A percentile compares a stretch with the other conserved stretches of the same genome.
These are phyloP conservation scores for Haliclona indistincta DNA, from an alignment of 37 sponge, comb jelly and placozoan genomes.

Conservation along the genomic window DNA sequence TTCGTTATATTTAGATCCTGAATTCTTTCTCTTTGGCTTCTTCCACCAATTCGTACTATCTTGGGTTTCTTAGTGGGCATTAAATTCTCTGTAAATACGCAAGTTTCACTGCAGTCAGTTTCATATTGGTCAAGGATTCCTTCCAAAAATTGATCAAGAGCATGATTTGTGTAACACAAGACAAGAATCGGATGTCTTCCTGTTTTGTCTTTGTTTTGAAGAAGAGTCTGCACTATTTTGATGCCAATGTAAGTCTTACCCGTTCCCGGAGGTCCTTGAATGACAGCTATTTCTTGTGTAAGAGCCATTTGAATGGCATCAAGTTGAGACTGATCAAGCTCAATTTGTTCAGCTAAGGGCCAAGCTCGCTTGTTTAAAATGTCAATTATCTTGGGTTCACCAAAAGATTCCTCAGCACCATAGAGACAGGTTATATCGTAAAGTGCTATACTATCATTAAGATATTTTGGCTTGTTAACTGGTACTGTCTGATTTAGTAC, in stretches of 20 bases:
- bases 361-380: constrained; percentile 25
- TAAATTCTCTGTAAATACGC: too few species aligned
- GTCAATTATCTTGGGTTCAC: too few species aligned
- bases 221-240: constrained; percentile 76
- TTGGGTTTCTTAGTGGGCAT: constrained; percentile 1
- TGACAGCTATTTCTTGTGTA: constrained; percentile 83
- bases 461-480: constrained; percentile 39
- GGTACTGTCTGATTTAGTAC: constrained; percentile 38
- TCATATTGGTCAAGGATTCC: constrained; percentile 20
- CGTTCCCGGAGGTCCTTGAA: constrained; percentile 98
- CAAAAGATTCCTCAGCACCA: constrained; percentile 14
- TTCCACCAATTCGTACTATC: constrained; percentile 83
- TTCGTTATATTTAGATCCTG: constrained; percentile 25
- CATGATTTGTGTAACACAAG: constrained; percentile 94
- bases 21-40: constrained; percentile 70
- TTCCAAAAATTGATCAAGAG: constrained; percentile 93
- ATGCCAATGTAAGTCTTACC: constrained; percentile 95
- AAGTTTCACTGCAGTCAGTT: too few species aligned
- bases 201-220: constrained; percentile 57
- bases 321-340: constrained; percentile 75
- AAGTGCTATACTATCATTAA: neutral
- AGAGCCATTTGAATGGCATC: constrained; percentile 71
- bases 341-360: constrained; percentile 24
- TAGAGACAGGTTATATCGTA: constrained; percentile 37
- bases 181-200: constrained; percentile 80